Evolutionary conservation across 1,140 invertebrate genomes (phyloP).

Genomic region (Bombus turneri): DNA sequence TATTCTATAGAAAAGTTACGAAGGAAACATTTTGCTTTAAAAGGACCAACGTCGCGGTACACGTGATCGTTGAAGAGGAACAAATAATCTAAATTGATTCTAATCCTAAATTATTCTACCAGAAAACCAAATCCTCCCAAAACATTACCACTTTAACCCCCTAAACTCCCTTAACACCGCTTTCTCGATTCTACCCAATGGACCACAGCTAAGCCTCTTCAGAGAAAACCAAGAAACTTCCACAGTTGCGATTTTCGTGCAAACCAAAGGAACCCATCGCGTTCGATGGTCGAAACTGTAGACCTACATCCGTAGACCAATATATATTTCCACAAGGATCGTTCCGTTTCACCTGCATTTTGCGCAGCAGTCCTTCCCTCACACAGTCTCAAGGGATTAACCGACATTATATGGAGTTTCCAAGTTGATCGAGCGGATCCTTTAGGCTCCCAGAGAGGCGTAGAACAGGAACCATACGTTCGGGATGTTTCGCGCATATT

Average conservation of each 20-base stretch:
- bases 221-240: background rate
- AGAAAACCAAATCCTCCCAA: background rate
- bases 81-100: background rate
- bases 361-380: background rate
- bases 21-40: too few species aligned
- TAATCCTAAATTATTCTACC: background rate
- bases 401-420: conserved; percentile 56
- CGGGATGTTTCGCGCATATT: conserved; percentile 60
- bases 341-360: conserved; percentile 47
- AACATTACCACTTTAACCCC: background rate
- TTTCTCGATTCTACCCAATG: background rate
- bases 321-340: background rate
- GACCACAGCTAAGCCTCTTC: background rate
- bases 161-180: conserved; percentile 2
- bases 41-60: too few species aligned
- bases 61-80: background rate
- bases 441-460: background rate
- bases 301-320: background rate
- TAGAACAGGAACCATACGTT: background rate
- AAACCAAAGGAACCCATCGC: background rate
- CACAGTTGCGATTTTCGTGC: background rate
- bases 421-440: conserved; percentile 59
- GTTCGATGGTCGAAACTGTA: background rate
- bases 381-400: conserved; percentile 50
- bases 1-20: too few species aligned